These are phyloP conservation scores for Eulemur rubriventer DNA, from an alignment of 2,797 vertebrate species.

Conservation along the genomic window DNA sequence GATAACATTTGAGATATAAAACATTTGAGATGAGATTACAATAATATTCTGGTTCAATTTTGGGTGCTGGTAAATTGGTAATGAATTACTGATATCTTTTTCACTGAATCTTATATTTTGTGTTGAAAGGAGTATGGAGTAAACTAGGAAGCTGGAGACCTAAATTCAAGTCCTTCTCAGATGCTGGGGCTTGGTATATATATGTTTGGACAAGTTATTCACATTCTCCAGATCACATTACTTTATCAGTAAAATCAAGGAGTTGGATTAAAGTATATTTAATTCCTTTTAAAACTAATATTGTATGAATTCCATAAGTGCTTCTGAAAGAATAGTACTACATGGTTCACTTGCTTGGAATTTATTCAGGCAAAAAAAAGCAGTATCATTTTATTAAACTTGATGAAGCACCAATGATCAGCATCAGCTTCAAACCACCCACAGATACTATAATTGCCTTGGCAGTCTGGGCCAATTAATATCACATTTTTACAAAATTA, in stretches of 20 bases:
- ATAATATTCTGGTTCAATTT: background rate
- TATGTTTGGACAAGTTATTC: slow-evolving; percentile 34
- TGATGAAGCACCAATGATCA: slow-evolving; percentile 75
- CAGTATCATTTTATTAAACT: slow-evolving; percentile 69
- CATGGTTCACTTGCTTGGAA: slow-evolving; percentile 71
- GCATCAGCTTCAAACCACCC: slow-evolving; percentile 75
- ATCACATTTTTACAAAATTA: slow-evolving; percentile 73
- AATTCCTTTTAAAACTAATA: background rate
- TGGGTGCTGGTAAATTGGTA: background rate
- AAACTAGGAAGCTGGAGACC: background rate
- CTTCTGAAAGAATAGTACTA: slow-evolving; percentile 45
- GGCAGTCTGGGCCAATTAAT: slow-evolving; percentile 79
- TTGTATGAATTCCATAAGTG: background rate
- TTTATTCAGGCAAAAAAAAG: slow-evolving; percentile 66
- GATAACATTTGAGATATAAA: background rate
- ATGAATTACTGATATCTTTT: background rate
- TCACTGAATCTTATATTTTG: background rate
- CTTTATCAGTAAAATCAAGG: slow-evolving; percentile 23
- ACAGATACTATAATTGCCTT: slow-evolving; percentile 80
- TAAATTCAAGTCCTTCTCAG: background rate
- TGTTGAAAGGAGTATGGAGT: background rate
- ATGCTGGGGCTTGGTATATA: background rate
- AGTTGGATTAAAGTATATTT: background rate
- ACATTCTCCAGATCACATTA: background rate
- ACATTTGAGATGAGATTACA: background rate